Conservation (phyloP, 2,113 vertebrate species). For the Piprites chloris region DNA sequence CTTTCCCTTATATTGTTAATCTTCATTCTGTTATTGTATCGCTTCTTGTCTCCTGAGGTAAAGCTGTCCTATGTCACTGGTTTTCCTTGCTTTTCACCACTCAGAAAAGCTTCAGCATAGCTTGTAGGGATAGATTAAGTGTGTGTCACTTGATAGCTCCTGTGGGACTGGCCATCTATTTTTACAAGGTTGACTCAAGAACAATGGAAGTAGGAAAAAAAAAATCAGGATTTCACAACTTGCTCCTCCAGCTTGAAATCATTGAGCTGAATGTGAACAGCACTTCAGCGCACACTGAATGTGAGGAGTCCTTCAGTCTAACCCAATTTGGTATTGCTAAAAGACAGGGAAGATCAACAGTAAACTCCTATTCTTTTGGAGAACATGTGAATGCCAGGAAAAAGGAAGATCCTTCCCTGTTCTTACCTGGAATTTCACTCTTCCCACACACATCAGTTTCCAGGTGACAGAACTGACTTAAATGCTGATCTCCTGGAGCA, state of each 20-base stretch:
- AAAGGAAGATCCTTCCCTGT: background rate
- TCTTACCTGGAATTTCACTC: background rate
- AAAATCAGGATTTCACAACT: background rate
- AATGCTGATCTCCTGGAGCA: background rate
- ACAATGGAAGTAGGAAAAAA: background rate
- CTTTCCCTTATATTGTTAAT: background rate
- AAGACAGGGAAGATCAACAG: background rate
- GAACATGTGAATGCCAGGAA: background rate
- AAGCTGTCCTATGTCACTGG: background rate
- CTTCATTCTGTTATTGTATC: background rate
- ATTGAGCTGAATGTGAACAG: background rate
- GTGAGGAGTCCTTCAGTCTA: background rate
- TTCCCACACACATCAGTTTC: background rate
- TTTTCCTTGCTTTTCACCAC: background rate
- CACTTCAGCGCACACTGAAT: background rate
- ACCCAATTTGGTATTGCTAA: background rate
- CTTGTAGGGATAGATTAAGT: background rate
- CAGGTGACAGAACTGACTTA: background rate
- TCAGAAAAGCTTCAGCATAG: background rate
- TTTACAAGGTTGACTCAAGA: background rate
- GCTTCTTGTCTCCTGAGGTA: background rate
- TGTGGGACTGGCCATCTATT: background rate
- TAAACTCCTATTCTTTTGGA: background rate
- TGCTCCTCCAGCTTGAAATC: background rate
- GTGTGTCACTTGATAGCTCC: background rate